A percentile compares a stretch with the other conserved stretches of the same genome.
Conservation (phyloP, 2,888 invertebrate species). For the Lamproptera curius region DNA sequence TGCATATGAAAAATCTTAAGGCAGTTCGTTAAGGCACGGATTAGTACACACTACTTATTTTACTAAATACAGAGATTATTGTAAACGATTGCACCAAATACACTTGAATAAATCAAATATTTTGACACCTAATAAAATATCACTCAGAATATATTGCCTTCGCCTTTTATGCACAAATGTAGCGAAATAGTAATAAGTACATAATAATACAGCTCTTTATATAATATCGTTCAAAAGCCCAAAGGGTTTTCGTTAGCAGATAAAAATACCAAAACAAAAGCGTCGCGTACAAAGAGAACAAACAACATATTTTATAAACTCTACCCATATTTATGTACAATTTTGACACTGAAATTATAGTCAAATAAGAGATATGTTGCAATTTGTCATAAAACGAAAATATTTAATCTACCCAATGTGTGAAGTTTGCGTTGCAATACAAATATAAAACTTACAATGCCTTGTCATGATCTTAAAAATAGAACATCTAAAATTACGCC, state of each 20-base stretch:
- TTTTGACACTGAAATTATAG: too few relatives aligned
- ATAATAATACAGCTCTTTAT: slow-evolving; percentile 33
- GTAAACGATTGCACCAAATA: neutral
- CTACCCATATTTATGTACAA: slow-evolving; percentile 26
- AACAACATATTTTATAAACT: slow-evolving; percentile 53
- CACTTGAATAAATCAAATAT: neutral
- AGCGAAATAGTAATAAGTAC: slow-evolving; percentile 35
- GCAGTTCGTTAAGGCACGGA: slow-evolving; percentile 14
- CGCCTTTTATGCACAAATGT: slow-evolving; percentile 23
- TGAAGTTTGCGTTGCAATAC: slow-evolving; percentile 37
- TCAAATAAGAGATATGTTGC: too few relatives aligned
- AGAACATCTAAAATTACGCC: slow-evolving; percentile 73
- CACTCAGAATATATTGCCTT: slow-evolving; percentile 18
- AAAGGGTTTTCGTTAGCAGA: slow-evolving; percentile 42
- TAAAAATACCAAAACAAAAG: slow-evolving; percentile 48
- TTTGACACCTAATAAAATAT: slow-evolving; percentile 19
- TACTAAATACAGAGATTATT: neutral
- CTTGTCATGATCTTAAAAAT: slow-evolving; percentile 70
- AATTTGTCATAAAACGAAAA: too few relatives aligned
- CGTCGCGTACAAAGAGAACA: slow-evolving; percentile 49
- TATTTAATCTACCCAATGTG: slow-evolving; percentile 5
- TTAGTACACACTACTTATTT: slow-evolving; percentile 5
- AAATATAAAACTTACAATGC: slow-evolving; percentile 57
- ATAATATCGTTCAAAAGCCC: slow-evolving; percentile 33
- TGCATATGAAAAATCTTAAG: slow-evolving; percentile 5